Base-by-base conservation (phyloP, 1,140 invertebrate genomes). In the Armadillidium nasatum region DNA sequence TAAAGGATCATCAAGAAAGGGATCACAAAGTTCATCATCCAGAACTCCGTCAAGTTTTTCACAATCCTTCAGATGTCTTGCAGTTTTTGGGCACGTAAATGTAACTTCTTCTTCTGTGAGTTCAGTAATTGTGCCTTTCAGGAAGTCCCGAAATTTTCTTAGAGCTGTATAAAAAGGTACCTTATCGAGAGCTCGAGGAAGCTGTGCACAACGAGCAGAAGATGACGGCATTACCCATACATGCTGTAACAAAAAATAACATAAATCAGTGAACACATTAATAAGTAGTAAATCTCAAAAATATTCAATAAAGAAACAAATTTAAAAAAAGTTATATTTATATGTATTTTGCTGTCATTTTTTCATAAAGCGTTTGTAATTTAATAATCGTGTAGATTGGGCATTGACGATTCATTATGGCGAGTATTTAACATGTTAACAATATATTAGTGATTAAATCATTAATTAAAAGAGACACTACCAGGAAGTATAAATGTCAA, bases 201-300 rank as follows among this genome's bases (percentile, higher is more conserved):
- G 86, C 84, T 97, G 95, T 43, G 95, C 94, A 87, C 95, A 97
- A 77, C 95, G 89, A 50, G 96, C 95, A 84, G 94, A 96, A 23
- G 95, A 97, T 45, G 95, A 97, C 76, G 96, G 95, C 95, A 97
- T 97, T 82, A 98, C 95, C 93, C 94, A 98, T 88, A 97, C 94
- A 84, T 94, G 92, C 94, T 97, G 88, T 66, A 87, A 33, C 33
- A 33, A 33, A 33, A 33, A 33, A 33, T 33, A 33, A 33, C 1
- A 33, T 6, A 33, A 33, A 3, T 33, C 33, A 33, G 33, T 33
- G 6, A 33, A 33, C 33, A 33, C 33, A 33, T 33, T 33, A 33
- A 33, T 33, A 6, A 33, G 2, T 33, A 6, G 6, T 6, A 33
- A 33, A 1, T 33, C 6, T 33, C 33, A 33, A 33, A 33, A 33